Evolutionary conservation across 1,140 invertebrate species (phyloP).

Genomic region (Pseudachorutes palmiensis): DNA sequence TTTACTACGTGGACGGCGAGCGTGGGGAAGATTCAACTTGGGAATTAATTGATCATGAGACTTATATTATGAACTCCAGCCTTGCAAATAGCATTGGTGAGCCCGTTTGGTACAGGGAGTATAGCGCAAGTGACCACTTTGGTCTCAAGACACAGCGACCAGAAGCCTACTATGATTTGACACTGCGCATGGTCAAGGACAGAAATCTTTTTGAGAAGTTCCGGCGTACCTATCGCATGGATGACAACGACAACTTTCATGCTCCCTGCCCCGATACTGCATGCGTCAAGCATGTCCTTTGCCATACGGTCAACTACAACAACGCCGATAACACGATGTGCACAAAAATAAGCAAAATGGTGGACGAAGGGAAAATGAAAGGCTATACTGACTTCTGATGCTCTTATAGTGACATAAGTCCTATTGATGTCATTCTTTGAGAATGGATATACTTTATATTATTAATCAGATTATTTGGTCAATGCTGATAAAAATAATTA

Average conservation of each 20-base stretch:
- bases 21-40: constrained; percentile 27
- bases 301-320: no score
- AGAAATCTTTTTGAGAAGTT: constrained; percentile 21
- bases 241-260: constrained; percentile 15
- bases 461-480: not conserved
- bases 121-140: constrained; percentile 58
- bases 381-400: not conserved
- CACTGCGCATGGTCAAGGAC: constrained; percentile 40
- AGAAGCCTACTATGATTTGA: constrained; percentile 41
- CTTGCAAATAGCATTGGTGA: constrained; percentile 52
- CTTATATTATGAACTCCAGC: constrained; percentile 68
- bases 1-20: constrained; percentile 27
- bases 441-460: not conserved
- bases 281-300: no score
- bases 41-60: constrained; percentile 59
- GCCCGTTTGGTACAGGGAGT: constrained; percentile 50
- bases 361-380: not conserved
- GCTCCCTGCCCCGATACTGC: no score
- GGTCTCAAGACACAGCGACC: constrained; percentile 44
- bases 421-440: not conserved
- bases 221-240: not conserved
- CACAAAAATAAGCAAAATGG: not conserved
- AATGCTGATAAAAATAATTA: not conserved
- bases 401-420: not conserved
- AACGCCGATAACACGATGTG: no score